These are phyloP conservation scores for Tetrao urogallus DNA, from an alignment of 2,113 vertebrate genomes.

Conservation along the genomic window DNA sequence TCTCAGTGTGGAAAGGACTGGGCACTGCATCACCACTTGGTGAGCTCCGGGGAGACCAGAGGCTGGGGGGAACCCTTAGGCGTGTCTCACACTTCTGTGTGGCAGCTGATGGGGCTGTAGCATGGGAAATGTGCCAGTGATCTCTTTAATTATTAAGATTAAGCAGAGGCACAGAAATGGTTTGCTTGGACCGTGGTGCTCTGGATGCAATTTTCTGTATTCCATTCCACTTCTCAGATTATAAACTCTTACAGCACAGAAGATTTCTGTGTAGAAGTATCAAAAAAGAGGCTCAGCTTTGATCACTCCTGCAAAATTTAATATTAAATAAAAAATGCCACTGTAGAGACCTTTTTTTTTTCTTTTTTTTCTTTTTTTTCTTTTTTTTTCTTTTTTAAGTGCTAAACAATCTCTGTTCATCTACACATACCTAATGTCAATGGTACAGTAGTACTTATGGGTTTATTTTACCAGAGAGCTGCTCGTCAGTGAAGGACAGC, in stretches of 20 bases:
- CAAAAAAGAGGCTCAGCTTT: not conserved
- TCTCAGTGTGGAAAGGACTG: not conserved
- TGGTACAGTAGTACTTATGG: not conserved
- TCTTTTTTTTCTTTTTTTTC: not conserved
- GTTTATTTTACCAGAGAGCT: not conserved
- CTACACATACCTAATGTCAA: not conserved
- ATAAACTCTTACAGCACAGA: not conserved
- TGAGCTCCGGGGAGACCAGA: not conserved
- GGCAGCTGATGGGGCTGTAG: not conserved
- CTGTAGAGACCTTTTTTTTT: not conserved
- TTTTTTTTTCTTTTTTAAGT: too few species aligned
- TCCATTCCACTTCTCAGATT: not conserved
- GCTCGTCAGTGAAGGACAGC: not conserved
- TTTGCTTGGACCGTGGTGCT: not conserved
- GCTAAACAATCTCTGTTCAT: not conserved
- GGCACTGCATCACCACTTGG: rapidly evolving
- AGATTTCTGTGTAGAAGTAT: not conserved
- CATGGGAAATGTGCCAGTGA: not conserved
- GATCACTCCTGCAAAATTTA: not conserved
- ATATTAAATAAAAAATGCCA: not conserved
- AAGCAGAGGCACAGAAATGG: not conserved
- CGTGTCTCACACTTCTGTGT: not conserved
- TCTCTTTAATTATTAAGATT: not conserved
- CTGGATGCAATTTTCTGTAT: not conserved
- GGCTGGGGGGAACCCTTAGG: not conserved